phyloP scores from a whole-genome alignment of 2,797 vertebrate genomes.

The Enteromius anoplus region DNA sequence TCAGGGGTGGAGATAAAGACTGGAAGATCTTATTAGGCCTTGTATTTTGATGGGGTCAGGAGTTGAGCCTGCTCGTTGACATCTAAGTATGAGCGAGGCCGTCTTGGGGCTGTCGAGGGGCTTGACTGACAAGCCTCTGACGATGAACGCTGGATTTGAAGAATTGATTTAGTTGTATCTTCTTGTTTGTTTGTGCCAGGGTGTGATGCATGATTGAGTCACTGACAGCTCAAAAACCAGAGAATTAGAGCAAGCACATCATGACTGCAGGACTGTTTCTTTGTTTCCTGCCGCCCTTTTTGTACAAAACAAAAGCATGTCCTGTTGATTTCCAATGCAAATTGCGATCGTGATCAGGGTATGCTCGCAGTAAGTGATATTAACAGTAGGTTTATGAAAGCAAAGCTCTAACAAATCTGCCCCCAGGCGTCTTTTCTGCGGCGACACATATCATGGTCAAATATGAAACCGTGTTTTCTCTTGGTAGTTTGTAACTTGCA shows the following conservation, averaged over 20 bases:
- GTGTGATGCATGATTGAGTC: constrained; percentile 49
- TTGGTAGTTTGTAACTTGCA: constrained; percentile 55
- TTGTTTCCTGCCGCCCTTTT: neutral
- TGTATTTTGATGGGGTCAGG: constrained; percentile 29
- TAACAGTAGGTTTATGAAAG: constrained; percentile 43
- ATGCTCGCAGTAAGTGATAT: constrained; percentile 21
- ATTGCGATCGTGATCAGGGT: neutral
- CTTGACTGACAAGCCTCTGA: constrained; percentile 56
- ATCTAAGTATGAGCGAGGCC: constrained; percentile 46
- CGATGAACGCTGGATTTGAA: constrained; percentile 48
- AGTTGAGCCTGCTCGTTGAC: constrained; percentile 37
- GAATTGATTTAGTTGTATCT: constrained; percentile 59
- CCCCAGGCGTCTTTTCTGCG: constrained; percentile 39
- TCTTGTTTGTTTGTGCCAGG: constrained; percentile 52
- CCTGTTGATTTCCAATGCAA: constrained; percentile 37
- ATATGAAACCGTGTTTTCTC: constrained; percentile 39
- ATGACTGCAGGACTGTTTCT: constrained; percentile 8
- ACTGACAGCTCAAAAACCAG: constrained; percentile 33
- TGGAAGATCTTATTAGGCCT: constrained; percentile 37
- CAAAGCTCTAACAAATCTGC: constrained; percentile 36
- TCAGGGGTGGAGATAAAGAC: constrained; percentile 12
- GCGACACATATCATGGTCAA: constrained; percentile 38
- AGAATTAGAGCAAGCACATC: neutral
- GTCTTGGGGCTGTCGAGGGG: constrained; percentile 25
- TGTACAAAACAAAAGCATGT: constrained; percentile 14